A percentile compares a stretch with the other conserved stretches of the same genome.
phyloP scores from a whole-genome alignment of 2,113 vertebrate species.

The Aix galericulata region DNA sequence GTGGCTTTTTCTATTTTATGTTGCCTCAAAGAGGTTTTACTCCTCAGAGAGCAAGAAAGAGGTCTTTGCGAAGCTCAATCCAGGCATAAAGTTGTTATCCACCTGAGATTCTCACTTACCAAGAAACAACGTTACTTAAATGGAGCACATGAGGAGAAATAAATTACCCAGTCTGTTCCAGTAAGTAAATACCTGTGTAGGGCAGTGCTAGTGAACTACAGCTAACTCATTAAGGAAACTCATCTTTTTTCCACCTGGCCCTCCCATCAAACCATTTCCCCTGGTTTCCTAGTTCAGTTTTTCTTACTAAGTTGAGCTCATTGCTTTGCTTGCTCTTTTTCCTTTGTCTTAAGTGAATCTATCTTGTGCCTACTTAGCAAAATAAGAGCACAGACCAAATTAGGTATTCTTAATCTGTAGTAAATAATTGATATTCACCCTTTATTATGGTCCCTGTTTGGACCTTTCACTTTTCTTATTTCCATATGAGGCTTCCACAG shows the following conservation, averaged over 20 bases:
- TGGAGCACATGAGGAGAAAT: background rate
- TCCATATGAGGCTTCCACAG: background rate
- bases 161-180: background rate
- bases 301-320: conserved; percentile 20
- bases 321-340: conserved; percentile 31
- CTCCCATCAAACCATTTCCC: conserved; percentile 13
- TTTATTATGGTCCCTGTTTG: background rate
- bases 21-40: background rate
- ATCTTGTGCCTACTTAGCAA: background rate
- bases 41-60: background rate
- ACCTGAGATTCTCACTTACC: background rate
- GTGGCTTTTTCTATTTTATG: background rate
- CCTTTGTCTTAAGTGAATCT: background rate
- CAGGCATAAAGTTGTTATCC: background rate
- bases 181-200: conserved; percentile 22
- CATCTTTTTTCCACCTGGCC: background rate
- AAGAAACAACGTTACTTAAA: conserved; percentile 27
- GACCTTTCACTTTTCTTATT: background rate
- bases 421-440: background rate
- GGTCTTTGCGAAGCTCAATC: conserved; percentile 5
- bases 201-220: conserved; percentile 11
- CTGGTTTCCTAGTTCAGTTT: conserved; percentile 44
- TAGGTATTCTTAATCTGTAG: background rate
- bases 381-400: background rate
- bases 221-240: conserved; percentile 41